phyloP scores from a whole-genome alignment of 1,140 invertebrate species.

The Galendromus occidentalis region DNA sequence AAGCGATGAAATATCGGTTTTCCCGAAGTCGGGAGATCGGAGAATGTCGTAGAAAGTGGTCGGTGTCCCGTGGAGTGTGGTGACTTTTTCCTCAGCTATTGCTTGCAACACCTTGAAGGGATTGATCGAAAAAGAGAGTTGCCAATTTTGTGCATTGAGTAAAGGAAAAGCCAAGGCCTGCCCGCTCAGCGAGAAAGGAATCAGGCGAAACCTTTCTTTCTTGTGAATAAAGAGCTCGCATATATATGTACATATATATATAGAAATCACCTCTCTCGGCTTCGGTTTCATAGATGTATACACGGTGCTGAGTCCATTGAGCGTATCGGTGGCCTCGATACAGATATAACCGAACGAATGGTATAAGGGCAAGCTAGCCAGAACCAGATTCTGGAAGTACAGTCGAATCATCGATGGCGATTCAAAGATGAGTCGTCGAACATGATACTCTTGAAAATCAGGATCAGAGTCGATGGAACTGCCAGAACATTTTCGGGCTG shows the following conservation, averaged over 20 bases:
- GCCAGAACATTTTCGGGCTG: background rate
- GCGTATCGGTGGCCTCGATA: background rate
- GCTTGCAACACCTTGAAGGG: no score
- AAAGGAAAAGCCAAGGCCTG: no score
- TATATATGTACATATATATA: background rate
- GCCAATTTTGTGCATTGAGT: no score
- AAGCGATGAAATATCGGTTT: background rate
- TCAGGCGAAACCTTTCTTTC: background rate
- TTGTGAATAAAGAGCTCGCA: background rate
- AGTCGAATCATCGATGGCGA: background rate
- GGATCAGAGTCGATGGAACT: background rate
- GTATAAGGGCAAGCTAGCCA: background rate
- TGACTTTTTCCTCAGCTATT: background rate
- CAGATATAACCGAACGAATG: conserved; percentile 1
- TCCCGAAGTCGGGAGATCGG: background rate
- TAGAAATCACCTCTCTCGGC: background rate
- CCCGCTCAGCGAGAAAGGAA: no score
- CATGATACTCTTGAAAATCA: background rate
- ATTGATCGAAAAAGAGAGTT: no score
- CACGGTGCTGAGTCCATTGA: background rate
- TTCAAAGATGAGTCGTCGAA: background rate
- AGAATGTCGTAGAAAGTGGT: background rate
- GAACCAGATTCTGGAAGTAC: background rate
- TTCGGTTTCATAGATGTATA: background rate
- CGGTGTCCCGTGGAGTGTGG: background rate